A percentile compares a stretch with the other conserved stretches of the same genome.
Evolutionary conservation across 1,140 invertebrate genomes (phyloP).

Genomic region (Apis florea): DNA sequence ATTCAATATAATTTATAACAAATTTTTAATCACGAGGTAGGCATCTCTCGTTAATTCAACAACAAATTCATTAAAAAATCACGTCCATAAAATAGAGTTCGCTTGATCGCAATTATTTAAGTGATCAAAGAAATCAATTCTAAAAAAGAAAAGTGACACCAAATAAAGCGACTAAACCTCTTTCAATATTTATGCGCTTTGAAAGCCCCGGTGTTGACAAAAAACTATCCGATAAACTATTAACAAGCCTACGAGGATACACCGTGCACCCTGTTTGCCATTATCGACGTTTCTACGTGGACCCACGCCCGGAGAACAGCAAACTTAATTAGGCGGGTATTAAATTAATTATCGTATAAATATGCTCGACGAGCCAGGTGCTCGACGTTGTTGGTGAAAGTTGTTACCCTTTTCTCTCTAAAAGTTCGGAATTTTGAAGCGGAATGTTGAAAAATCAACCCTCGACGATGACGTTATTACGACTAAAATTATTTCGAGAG

Average conservation of each 20-base stretch:
- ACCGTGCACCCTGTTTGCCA: conserved; percentile 21
- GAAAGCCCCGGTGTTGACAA: conserved; percentile 6
- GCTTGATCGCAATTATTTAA: background rate
- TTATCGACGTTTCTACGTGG: conserved; percentile 24
- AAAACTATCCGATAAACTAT: conserved; percentile 31
- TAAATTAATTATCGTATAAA: conserved; percentile 46
- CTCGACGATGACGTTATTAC: no score
- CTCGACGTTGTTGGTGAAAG: background rate
- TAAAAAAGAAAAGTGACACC: background rate
- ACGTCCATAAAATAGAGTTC: background rate
- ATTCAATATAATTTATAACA: background rate
- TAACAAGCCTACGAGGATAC: conserved; percentile 6
- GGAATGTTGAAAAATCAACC: no score
- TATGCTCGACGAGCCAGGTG: background rate
- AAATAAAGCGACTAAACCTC: background rate
- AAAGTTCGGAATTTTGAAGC: background rate
- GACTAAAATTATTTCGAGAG: no score
- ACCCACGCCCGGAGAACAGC: background rate
- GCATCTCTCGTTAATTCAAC: no score
- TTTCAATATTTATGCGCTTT: background rate
- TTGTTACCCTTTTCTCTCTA: background rate
- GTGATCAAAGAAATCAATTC: background rate
- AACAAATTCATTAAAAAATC: background rate
- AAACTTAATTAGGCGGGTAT: conserved; percentile 38
- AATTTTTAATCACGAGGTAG: background rate